Evolutionary conservation across 2,113 vertebrate genomes (phyloP).

Genomic region (Poeciliopsis retropinna): DNA sequence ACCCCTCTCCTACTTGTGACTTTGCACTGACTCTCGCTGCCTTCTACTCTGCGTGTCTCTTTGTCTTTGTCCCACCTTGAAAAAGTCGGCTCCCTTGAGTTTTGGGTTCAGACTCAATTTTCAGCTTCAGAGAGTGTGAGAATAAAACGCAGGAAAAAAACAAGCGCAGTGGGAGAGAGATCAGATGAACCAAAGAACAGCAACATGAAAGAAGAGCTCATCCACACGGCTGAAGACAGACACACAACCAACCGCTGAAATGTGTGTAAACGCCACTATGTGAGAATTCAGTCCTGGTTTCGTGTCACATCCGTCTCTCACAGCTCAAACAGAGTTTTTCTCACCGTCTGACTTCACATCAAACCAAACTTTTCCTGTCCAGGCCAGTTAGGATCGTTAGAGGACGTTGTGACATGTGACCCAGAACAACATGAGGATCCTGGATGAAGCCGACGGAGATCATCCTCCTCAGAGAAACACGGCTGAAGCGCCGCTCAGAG

Average conservation of each 20-base stretch:
- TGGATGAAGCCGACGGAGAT: too few species aligned
- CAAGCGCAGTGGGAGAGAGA: slow-evolving; percentile 5
- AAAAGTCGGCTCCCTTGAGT: slow-evolving; percentile 51
- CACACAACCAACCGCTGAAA: neutral
- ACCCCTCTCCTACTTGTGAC: neutral
- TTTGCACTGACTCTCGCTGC: slow-evolving; percentile 10
- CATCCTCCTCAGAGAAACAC: too few species aligned
- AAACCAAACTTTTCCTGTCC: neutral
- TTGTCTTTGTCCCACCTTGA: slow-evolving; percentile 54
- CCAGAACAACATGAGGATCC: too few species aligned
- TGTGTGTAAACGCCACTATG: neutral
- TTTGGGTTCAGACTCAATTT: slow-evolving; percentile 53
- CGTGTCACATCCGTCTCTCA: too few species aligned
- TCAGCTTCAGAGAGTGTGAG: slow-evolving; percentile 46
- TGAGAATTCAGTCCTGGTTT: neutral
- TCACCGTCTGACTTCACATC: neutral
- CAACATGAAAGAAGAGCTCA: neutral
- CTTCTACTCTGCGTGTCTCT: slow-evolving; percentile 8
- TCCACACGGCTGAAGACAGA: too few species aligned
- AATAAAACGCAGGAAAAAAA: slow-evolving; percentile 23
- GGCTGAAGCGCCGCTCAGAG: too few species aligned
- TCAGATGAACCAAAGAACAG: slow-evolving; percentile 30
- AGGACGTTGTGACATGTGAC: too few species aligned
- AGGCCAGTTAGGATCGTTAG: neutral
- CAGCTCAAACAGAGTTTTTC: neutral